These are phyloP conservation scores for Sphaeramia orbicularis DNA, from an alignment of 2,797 vertebrate genomes.

Conservation along the genomic window DNA sequence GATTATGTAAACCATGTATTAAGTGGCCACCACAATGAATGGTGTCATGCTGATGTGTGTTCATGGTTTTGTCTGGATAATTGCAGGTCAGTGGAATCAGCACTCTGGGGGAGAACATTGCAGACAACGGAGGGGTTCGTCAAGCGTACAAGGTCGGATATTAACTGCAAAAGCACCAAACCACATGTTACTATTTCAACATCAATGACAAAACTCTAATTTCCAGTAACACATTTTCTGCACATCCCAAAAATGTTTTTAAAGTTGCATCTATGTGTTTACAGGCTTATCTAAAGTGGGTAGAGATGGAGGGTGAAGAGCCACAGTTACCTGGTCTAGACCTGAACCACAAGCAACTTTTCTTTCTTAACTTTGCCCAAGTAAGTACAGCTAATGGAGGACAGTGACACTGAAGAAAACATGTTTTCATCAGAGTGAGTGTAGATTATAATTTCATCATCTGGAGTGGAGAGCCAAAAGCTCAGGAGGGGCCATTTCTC, in stretches of 20 bases:
- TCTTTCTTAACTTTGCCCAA: constrained; percentile 98
- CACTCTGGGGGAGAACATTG: constrained; percentile 97
- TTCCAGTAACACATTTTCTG: constrained; percentile 13
- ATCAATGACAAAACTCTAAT: constrained; percentile 1
- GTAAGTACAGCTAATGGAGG: constrained; percentile 76
- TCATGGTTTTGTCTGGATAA: constrained; percentile 25
- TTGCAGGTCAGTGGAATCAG: constrained; percentile 94
- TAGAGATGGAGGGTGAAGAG: constrained; percentile 90
- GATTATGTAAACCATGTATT: constrained; percentile 20
- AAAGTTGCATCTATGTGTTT: constrained; percentile 36
- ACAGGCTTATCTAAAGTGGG: constrained; percentile 96
- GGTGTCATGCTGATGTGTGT: constrained; percentile 40
- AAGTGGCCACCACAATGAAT: constrained; percentile 65
- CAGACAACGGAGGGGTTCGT: constrained; percentile 95
- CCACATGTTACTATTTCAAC: constrained; percentile 22
- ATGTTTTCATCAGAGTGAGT: constrained; percentile 11
- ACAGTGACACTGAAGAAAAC: constrained; percentile 6
- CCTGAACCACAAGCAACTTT: constrained; percentile 93
- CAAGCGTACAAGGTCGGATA: constrained; percentile 93
- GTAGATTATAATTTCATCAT: not conserved
- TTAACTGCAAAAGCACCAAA: constrained; percentile 8
- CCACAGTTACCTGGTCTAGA: constrained; percentile 91
- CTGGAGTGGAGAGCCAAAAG: constrained; percentile 17
- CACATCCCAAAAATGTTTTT: constrained; percentile 14
- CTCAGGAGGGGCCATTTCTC: constrained; percentile 14